These are phyloP conservation scores for Trichogramma evanescens DNA, from an alignment of 2,888 invertebrate genomes.

Conservation along the genomic window DNA sequence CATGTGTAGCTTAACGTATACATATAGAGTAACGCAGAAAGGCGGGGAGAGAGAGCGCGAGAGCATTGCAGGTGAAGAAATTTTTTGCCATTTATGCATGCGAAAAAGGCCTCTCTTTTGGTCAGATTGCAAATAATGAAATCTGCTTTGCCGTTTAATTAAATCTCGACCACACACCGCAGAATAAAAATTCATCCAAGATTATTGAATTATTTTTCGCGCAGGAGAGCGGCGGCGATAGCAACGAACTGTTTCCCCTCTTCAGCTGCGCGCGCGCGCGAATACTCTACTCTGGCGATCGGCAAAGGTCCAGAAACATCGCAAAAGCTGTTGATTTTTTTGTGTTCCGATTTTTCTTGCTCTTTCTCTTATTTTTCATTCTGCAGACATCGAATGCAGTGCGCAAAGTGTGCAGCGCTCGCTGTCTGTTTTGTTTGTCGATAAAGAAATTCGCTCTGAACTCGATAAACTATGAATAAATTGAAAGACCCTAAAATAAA, in stretches of 20 bases:
- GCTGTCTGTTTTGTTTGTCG: slow-evolving; percentile 19
- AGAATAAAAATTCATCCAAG: slow-evolving; percentile 38
- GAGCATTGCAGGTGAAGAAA: too few species aligned
- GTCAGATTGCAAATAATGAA: slow-evolving; percentile 39
- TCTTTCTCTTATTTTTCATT: slow-evolving; percentile 16
- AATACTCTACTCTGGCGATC: slow-evolving; percentile 1
- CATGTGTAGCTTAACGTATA: too few species aligned
- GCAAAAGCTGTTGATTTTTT: slow-evolving; percentile 12
- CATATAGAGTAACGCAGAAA: too few species aligned
- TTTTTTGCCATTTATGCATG: too few species aligned
- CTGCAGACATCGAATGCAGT: slow-evolving; percentile 7
- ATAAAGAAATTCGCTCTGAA: slow-evolving; percentile 19
- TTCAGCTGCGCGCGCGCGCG: slow-evolving; percentile 11
- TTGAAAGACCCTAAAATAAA: slow-evolving; percentile 19
- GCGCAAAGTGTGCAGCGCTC: background rate
- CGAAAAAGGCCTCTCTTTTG: background rate
- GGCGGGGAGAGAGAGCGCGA: too few species aligned
- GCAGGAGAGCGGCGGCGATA: slow-evolving; percentile 4
- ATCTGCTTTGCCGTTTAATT: slow-evolving; percentile 42
- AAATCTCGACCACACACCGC: slow-evolving; percentile 29
- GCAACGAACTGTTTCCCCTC: slow-evolving; percentile 4
- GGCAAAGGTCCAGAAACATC: slow-evolving; percentile 11
- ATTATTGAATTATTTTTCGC: slow-evolving; percentile 39
- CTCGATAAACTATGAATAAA: slow-evolving; percentile 23
- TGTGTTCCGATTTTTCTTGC: background rate